Evolutionary conservation across 1,140 invertebrate genomes (phyloP), one percentile per base, ranked within the genome.

Genomic region (Ladona fulva): DNA sequence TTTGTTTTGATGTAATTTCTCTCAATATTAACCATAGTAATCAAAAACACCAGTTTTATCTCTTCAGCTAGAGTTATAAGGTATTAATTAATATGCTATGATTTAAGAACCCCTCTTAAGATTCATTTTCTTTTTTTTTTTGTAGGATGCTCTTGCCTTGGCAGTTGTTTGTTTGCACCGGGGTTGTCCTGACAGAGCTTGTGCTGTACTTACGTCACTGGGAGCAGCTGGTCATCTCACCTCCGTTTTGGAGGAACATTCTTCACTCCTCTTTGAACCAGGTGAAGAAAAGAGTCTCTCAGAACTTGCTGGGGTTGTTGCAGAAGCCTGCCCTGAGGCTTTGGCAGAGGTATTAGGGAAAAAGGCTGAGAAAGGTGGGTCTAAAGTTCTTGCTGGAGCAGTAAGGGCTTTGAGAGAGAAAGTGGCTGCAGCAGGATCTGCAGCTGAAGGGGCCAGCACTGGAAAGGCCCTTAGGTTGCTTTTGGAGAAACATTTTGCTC

Each of bases 401-500:
- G 52, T 66, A 22, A 66, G 52, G 52, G 52, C 52, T 22, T 22
- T 66, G 52, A 66, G 52, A 12, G 52, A 66, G 14, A 66, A 66
- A 22, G 52, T 66, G 52, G 52, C 52, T 6, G 52, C 52, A 6
- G 52, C 52, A 66, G 52, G 52, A 66, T 66, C 52, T 6, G 52
- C 52, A 66, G 52, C 52, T 66, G 52, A 66, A 22, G 52, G 52
- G 1, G 52, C 52, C 14, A 66, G 52, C 52, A 66, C 52, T 66
- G 52, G 52, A 22, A 66, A 12, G 12, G 52, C 52, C 3, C 52
- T 66, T 16, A 16, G 52, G 12, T 66, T 66, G 52, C 52, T 66
- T 6, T 22, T 66, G 16, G 52, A 66, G 52, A 66, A 66, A 66
- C 52, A 66, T 22, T 66, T 66, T 22, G 3, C 81, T 90, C 14